Conservation (phyloP, 1,140 invertebrate species). For the Augochlora pura region DNA sequence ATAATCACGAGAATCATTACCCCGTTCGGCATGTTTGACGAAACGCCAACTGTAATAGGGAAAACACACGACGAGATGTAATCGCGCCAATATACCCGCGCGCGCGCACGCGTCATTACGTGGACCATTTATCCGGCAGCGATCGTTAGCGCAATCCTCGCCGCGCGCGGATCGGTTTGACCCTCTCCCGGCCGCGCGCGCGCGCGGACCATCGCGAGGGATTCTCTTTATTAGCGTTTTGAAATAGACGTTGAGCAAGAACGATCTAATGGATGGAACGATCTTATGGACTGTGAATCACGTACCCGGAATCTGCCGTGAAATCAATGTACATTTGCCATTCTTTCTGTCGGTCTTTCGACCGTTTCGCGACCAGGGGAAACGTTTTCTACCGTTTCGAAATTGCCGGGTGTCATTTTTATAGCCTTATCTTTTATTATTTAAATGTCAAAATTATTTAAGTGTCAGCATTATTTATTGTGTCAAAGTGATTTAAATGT, state of each 20-base stretch:
- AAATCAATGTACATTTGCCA: background rate
- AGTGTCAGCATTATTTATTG: too few species aligned
- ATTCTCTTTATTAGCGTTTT: slow-evolving; percentile 15
- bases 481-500: too few species aligned
- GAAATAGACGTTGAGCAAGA: slow-evolving; percentile 7
- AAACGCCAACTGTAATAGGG: background rate
- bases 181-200: background rate
- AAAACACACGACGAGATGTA: background rate
- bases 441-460: too few species aligned
- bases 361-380: too few species aligned
- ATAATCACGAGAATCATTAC: too few species aligned
- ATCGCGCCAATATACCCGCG: background rate
- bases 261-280: background rate
- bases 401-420: too few species aligned
- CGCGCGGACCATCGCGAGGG: background rate
- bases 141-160: slow-evolving; percentile 15
- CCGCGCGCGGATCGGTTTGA: slow-evolving; percentile 3
- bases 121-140: too few species aligned
- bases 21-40: background rate
- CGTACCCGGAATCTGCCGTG: background rate
- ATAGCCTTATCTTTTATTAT: too few species aligned
- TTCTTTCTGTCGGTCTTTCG: too few species aligned
- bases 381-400: too few species aligned
- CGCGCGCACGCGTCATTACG: too few species aligned
- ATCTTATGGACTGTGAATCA: slow-evolving; percentile 2